Base-by-base conservation (phyloP, 2,888 invertebrate species). In the Aelia acuminata region DNA sequence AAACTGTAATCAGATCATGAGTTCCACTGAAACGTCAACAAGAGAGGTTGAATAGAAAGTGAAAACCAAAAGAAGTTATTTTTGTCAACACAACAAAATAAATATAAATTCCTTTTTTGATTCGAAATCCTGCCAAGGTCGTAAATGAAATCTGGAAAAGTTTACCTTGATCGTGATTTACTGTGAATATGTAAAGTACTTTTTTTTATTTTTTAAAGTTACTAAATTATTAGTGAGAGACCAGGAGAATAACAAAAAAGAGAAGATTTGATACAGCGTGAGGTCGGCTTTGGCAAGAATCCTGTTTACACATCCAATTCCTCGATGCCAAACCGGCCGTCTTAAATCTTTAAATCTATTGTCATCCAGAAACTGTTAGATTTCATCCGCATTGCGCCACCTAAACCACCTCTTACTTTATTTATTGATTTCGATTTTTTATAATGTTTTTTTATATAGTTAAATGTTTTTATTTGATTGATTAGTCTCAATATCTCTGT, bases 311-410 rank as follows among this genome's bases (percentile, higher is more conserved):
- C 11, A 18, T 49, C n/a, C 49, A 49, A 1, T 31, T 49, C n/a
- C 49, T 84, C 84, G 15, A 47, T 48, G 31, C 26, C 47, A 26
- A 15, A 26, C 48, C 49, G 3, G 22, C 48, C n/a, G n/a, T 47
- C 47, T 48, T 26, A 26, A n/a, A n/a, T n/a, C 47, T 48, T 43
- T 84, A 84, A 84, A 84, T 48, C 48, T 84, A 84, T 84, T 49
- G 84, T 84, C 49, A 47, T 49, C 47, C 22, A 48, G 84, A 8
- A 47, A 15, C 43, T 35, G 22, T 84, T 10, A 84, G 26, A 13
- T 84, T 84, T 47, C 48, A 48, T n/a, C 84, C 84, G 84, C 84
- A 84, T 31, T 84, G 84, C 84, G 84, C 84, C 8, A 31, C n/a
- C 53, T 53, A 11, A n/a, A 26, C 53, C 8, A 53, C 53, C 53